These are phyloP conservation scores for Saxicola maurus DNA, from an alignment of 2,797 vertebrate species.

Conservation along the genomic window DNA sequence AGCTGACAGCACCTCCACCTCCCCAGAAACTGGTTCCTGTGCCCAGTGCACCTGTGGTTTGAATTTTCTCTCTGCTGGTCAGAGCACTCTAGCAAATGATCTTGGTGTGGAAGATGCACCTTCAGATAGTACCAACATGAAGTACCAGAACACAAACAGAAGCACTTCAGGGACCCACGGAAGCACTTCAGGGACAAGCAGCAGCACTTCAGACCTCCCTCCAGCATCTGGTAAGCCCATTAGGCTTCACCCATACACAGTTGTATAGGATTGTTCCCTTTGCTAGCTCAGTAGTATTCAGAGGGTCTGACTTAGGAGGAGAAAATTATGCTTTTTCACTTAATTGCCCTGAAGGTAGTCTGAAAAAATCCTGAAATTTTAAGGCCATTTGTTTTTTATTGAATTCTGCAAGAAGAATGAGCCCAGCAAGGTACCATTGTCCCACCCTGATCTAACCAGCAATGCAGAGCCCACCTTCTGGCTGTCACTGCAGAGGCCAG, in stretches of 20 bases:
- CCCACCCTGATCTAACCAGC: not conserved
- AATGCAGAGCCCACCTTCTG: not conserved
- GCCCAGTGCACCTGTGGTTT: constrained; percentile 70
- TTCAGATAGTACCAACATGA: constrained; percentile 49
- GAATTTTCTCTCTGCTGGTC: constrained; percentile 67
- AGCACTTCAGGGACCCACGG: constrained; percentile 68
- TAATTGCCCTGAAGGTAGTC: not conserved
- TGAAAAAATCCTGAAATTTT: not conserved
- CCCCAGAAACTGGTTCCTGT: constrained; percentile 30
- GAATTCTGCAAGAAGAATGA: not conserved
- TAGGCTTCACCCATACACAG: not conserved
- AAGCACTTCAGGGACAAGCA: constrained; percentile 68
- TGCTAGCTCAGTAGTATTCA: not conserved
- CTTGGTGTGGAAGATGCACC: constrained; percentile 50
- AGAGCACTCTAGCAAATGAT: constrained; percentile 10
- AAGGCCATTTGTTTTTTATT: not conserved
- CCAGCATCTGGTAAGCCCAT: constrained; percentile 82
- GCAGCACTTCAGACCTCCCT: constrained; percentile 75
- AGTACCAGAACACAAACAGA: constrained; percentile 66
- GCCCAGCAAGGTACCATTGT: not conserved
- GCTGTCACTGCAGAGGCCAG: not conserved
- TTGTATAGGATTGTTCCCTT: not conserved
- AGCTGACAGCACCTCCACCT: not conserved
- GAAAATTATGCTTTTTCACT: not conserved
- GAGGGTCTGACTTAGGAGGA: not conserved